Evolutionary conservation across 2,797 vertebrate species (phyloP).

Genomic region (Aldrovandia affinis): DNA sequence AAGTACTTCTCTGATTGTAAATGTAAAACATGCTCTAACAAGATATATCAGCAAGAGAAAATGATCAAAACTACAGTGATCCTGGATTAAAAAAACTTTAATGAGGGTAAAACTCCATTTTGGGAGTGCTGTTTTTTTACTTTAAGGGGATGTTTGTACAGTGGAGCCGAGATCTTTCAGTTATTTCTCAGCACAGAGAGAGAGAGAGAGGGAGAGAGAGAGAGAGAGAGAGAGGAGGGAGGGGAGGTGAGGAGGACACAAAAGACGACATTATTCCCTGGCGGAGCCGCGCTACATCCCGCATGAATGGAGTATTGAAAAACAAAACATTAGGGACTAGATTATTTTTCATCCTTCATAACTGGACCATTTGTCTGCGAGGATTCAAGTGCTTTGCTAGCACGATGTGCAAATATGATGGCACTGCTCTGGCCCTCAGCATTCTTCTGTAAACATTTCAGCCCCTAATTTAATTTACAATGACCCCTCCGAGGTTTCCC

Average conservation of each 20-base stretch:
- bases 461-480: conserved; percentile 60
- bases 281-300: conserved; percentile 75
- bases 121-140: conserved; percentile 41
- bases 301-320: conserved; percentile 97
- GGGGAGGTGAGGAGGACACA: conserved; percentile 80
- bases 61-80: conserved; percentile 31
- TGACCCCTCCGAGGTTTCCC: conserved; percentile 46
- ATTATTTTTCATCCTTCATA: conserved; percentile 87
- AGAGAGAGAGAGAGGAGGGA: conserved; percentile 69
- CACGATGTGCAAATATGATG: conserved; percentile 57
- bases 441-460: conserved; percentile 62
- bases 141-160: conserved; percentile 58
- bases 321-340: conserved; percentile 76
- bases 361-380: conserved; percentile 71
- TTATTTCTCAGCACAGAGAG: conserved; percentile 73
- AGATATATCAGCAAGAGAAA: neutral
- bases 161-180: conserved; percentile 80
- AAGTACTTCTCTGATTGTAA: neutral
- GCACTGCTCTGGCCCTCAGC: conserved; percentile 32
- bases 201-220: conserved; percentile 47
- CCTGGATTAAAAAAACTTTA: no score
- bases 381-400: conserved; percentile 62
- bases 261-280: conserved; percentile 94
- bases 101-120: neutral
- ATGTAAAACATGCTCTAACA: neutral